Base-by-base conservation (phyloP, 2,797 vertebrate species). In the Pangasius sanitwongsei region DNA sequence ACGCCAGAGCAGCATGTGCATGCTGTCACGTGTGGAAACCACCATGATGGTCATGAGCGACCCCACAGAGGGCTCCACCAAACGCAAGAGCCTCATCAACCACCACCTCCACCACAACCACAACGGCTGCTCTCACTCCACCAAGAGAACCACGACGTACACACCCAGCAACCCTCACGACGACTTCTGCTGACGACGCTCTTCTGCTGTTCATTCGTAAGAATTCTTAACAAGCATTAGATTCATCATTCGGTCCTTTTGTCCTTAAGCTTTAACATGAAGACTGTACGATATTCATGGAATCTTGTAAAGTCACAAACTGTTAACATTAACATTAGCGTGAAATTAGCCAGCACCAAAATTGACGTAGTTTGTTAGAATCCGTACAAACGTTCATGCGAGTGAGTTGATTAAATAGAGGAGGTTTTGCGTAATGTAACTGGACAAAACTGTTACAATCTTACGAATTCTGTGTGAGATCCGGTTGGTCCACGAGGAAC, bases 1-100 rank as follows among this genome's bases (percentile, higher is more conserved):
- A 0, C 96, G 94, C 13, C 98, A 99, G 92, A 99, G 98, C 89
- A 99, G 98, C 93, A 96, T 98, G 87, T 99, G 97, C 41, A 96
- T 97, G 0, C 96, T 99, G 90, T 97, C 97, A 37, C 96, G 98
- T 82, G 97, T 98, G 96, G 99, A 99, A 89, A 98, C 97, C 90
- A 97, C 95, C 88, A 92, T 97, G 90, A 88, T 95, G 86, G 93
- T 94, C 70, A 92, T 95, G 85, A 95, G 96, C 0, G 97, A 99
- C 84, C 48, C 96, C 0, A 94, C 78, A 0, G 97, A 98, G 0
- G 94, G 92, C 0, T 96, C 3, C 87, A 87, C n/a, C 63, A 89
- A 0, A 9, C 44, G 89, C 0, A 98, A 95, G 91, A 96, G 92
- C 94, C 53, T 92, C 53, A 86, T 94, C 53, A 93, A 94, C 0